Evolutionary conservation across 2,113 vertebrate genomes (phyloP).

Genomic region (Benitochromis conjunctus): DNA sequence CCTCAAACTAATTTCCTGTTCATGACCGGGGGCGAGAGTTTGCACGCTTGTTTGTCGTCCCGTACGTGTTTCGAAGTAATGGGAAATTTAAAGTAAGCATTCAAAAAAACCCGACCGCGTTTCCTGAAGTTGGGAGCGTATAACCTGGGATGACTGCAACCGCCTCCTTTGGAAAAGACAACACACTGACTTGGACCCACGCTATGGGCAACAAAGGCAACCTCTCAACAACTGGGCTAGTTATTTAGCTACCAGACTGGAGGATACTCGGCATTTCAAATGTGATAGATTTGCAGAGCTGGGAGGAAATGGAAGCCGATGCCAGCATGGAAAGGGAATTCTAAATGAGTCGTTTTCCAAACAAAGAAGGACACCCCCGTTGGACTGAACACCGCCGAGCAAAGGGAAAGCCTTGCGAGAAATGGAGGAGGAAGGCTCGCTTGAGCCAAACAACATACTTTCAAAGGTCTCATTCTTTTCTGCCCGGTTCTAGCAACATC

Average conservation of each 20-base stretch:
- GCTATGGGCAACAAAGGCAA: conserved; percentile 54
- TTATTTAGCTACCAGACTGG: neutral
- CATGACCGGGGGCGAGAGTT: neutral
- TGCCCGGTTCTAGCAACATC: neutral
- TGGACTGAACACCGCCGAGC: conserved; percentile 27
- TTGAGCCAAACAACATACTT: conserved; percentile 22
- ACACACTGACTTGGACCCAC: conserved; percentile 20
- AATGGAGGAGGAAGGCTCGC: conserved; percentile 54
- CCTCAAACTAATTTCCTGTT: conserved; percentile 31
- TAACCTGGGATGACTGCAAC: conserved; percentile 40
- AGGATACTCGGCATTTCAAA: neutral
- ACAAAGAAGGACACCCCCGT: conserved; percentile 63
- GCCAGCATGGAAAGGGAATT: conserved; percentile 4
- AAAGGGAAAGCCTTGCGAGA: conserved; percentile 13
- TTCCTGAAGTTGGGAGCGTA: conserved; percentile 32
- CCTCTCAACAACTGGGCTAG: neutral
- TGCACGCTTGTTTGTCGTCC: neutral
- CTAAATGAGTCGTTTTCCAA: conserved; percentile 30
- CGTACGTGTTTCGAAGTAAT: neutral
- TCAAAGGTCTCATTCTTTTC: conserved; percentile 11
- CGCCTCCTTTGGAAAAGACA: conserved; percentile 31
- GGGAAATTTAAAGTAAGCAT: neutral
- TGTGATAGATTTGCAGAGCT: neutral
- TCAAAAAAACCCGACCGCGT: neutral
- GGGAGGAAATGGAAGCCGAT: neutral